Evolutionary conservation across 1,140 invertebrate genomes (phyloP), one percentile per base, ranked within the genome.

Genomic region (Stegodyphus mimosarum): DNA sequence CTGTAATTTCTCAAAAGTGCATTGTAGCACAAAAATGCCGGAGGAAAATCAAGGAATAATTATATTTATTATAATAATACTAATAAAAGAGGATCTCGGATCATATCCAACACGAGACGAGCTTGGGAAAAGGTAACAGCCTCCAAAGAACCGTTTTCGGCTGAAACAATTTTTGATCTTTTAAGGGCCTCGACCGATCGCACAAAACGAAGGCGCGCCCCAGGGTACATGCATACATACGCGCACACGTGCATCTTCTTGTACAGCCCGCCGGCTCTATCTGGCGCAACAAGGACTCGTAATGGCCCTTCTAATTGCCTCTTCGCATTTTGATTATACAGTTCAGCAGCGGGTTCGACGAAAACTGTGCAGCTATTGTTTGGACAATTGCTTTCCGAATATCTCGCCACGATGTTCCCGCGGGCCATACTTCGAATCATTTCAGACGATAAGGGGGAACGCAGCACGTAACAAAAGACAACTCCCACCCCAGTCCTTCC

Each of bases 281-380:
- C 15, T 17, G n/a, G 66, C 17, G 76, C 64, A 53, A 77, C 48
- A 63, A 77, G 53, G 13, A 7, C 6, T 49, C 11, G 64, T 78
- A 69, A 78, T 78, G 33, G 66, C 15, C 53, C 76, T 78, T 74
- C 76, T 78, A 78, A 78, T 78, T 78, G 64, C 76, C 33, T 52
- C 63, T 78, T 69, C 48, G 13, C 63, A 78, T 74, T 77, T 71
- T 50, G 55, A 63, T 74, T 74, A 74, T 60, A 64, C 48, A 69
- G 76, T 78, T 78, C 63, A 78, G 69, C 53, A 66, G 53, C 76
- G 76, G 10, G 10, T 52, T 52, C 50, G 64, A 69, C 9, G 64
- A 69, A 78, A 76, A 78, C 51, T 69, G 74, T 15, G 63, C 6
- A 18, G 49, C 76, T 69, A 78, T 78, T 78, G 76, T 78, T 69